Evolutionary conservation across 2,888 invertebrate species (phyloP), one percentile per base, ranked within the genome.

Genomic region (Plebejus anna): DNA sequence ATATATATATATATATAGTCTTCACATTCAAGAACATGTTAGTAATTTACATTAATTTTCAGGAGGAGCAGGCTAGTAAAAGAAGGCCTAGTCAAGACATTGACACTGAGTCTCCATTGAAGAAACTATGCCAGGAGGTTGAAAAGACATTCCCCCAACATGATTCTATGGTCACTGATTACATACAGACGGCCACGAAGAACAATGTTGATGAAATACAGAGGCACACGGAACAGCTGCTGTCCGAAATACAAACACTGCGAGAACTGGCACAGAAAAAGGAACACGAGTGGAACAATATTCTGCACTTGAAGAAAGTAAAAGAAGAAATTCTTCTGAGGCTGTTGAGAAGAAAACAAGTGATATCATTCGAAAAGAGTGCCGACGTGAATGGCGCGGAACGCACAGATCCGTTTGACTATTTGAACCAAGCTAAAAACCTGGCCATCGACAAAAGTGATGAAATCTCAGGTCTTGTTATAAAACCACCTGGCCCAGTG

Each of bases 211-310:
- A 95, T 59, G 94, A 95, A 79, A 94, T 96, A 80, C 95, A 95
- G 78, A 94, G 94, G 81, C 95, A 96, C 80, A 95, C 96, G 2
- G 95, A 96, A 82, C 96, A 96, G 82, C 90, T 96, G 6, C 89
- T 95, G 2, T 89, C 94, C 0, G 96, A 96, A 85, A 95, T 97
- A 78, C 94, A 96, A 83, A 96, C 96, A 0, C 89, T 98, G 78
- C 94, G 96, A 80, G 96, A 96, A 82, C 90, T 97, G 75, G 96
- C 97, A 0, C 95, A 95, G 82, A 96, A 96, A 83, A 98, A 98
- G 86, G 98, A 98, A 90, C 95, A 96, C 82, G 98, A 98, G 87
- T 97, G 97, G 97, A 97, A 98, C 86, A 96, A 97, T 78, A 96
- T 98, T 76, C 87, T 98, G 16, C 96, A 97, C 83, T 91, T 97